Base-by-base conservation (phyloP, 2,797 vertebrate genomes). In the Fringilla coelebs region DNA sequence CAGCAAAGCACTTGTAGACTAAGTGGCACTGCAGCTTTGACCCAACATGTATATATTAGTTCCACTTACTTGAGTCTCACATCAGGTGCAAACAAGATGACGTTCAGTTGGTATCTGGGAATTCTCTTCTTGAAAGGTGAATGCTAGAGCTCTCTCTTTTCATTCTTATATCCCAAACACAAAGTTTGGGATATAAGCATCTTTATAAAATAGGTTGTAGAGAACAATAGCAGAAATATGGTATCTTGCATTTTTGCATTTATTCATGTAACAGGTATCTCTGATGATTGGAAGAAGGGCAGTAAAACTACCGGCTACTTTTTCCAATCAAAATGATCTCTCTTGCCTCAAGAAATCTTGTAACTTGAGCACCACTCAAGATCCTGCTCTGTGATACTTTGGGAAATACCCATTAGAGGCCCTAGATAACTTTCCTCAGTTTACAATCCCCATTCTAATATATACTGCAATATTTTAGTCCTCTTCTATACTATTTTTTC, bases 371-470 rank as follows among this genome's bases (percentile, higher is more conserved):
- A 67, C 40, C 80, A 74, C 24, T 57, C 24, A 57, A 79, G 81
- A 73, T 41, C 66, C 28, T 32, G 21, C 13, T 13, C 20, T 73
- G 14, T 51, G 52, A 76, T 31, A 55, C 41, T 78, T 74, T 8
- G 8, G 83, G 41, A 77, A 94, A 94, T n/a, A 67, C 12, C 28
- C n/a, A 57, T 51, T 60, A 67, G 29, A 79, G 13, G 25, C 17
- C 46, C 34, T 9, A 67, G 15, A 29, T 22, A 88, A 58, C n/a
- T 58, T 29, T 36, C 48, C 58, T 68, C 54, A 60, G 34, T 78
- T 91, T 83, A 77, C 19, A 90, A 18, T 24, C 83, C 31, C 32
- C 46, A 66, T 72, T 78, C 40, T 67, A 87, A 85, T 40, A 78
- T 74, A 83, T 17, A 17, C 41, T 76, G 15, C 74, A 80, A 54